Percentiles rank a stretch among this genome's conserved stretches.
Evolutionary conservation across 2,113 vertebrate genomes (phyloP).

Genomic region (Neogobius melanostomus): DNA sequence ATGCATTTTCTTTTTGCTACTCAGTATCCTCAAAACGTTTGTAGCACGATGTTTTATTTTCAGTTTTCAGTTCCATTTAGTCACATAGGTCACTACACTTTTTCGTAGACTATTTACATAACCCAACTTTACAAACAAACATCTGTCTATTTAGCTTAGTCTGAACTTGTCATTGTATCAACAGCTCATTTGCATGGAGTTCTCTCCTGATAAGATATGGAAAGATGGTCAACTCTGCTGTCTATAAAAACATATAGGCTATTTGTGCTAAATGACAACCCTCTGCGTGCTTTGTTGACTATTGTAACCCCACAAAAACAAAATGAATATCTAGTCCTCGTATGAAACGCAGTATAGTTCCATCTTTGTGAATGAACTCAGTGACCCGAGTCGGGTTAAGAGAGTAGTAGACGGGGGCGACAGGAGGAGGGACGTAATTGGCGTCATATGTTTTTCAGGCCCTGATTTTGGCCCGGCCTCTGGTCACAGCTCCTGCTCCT

Average conservation of each 20-base stretch:
- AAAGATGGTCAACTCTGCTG: neutral
- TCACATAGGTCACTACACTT: neutral
- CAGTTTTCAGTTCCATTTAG: too few relatives aligned
- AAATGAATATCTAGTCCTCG: neutral
- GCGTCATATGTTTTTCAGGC: conserved; percentile 67
- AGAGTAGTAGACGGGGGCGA: conserved; percentile 12
- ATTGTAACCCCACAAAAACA: too few relatives aligned
- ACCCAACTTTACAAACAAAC: neutral
- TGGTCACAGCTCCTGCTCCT: conserved; percentile 33
- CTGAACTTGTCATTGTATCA: neutral
- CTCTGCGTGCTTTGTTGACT: too few relatives aligned
- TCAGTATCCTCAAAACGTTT: too few relatives aligned
- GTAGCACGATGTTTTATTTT: too few relatives aligned
- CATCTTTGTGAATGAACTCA: conserved; percentile 23
- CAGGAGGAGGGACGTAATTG: conserved; percentile 53
- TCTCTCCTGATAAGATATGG: neutral
- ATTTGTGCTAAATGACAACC: too few relatives aligned
- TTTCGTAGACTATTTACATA: neutral
- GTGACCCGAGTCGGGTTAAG: conserved; percentile 18
- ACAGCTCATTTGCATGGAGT: neutral
- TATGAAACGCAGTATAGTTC: conserved; percentile 21
- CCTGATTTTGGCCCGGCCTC: conserved; percentile 29
- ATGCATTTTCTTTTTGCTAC: too few relatives aligned
- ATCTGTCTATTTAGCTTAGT: neutral
- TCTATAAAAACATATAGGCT: too few relatives aligned